Conservation (phyloP, 2,888 invertebrate species). For the Xestia ashworthii region DNA sequence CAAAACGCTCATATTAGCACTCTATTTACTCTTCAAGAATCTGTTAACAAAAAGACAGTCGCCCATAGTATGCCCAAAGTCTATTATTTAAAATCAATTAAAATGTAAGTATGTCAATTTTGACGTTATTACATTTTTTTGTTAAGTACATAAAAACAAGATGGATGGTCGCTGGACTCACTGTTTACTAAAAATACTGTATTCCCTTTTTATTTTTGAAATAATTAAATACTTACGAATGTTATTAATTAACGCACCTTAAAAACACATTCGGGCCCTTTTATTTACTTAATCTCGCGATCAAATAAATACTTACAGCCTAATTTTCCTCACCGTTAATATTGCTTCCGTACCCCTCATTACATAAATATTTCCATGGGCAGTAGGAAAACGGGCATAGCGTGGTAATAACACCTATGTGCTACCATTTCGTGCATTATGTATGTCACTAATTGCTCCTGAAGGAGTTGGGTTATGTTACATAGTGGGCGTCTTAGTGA, state of each 20-base stretch:
- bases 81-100: no score
- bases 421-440: constrained; percentile 25
- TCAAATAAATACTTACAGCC: constrained; percentile 9
- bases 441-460: constrained; percentile 41
- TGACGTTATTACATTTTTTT: not conserved
- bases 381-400: constrained; percentile 18
- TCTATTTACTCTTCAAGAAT: not conserved
- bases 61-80: not conserved
- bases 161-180: not conserved
- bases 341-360: constrained; percentile 40
- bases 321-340: constrained; percentile 17
- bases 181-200: not conserved
- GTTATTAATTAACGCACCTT: not conserved
- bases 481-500: not conserved
- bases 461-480: constrained; percentile 11
- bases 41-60: not conserved
- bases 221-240: not conserved
- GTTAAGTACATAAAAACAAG: not conserved
- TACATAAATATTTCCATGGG: constrained; percentile 39
- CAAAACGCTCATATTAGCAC: not conserved
- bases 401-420: constrained; percentile 23
- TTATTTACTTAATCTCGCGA: constrained; percentile 4
- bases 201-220: not conserved
- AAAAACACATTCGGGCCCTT: constrained; percentile 1
- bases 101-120: not conserved